Conservation (phyloP, 2,888 invertebrate genomes). For the Eupithecia inturbata region DNA sequence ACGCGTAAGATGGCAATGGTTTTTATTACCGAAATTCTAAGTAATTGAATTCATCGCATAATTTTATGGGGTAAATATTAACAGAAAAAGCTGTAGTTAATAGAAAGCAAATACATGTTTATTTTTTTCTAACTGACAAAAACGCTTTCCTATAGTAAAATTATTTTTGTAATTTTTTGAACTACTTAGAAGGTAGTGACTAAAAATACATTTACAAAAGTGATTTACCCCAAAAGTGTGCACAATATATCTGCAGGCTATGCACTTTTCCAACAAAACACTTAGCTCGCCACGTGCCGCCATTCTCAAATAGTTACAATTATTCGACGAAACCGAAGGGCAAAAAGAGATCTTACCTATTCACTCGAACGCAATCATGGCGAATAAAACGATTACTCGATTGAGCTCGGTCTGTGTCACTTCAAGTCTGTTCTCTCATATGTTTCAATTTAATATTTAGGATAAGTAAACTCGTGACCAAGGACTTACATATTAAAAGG, state of each 20-base stretch:
- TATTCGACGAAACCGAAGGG: constrained; percentile 64
- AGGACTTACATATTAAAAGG: no score
- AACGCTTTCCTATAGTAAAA: background rate
- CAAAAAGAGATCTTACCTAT: constrained; percentile 72
- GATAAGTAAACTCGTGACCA: background rate
- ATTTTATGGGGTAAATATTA: constrained; percentile 34
- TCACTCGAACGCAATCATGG: constrained; percentile 69
- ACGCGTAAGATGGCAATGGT: constrained; percentile 45
- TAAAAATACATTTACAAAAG: constrained; percentile 9
- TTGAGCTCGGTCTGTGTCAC: constrained; percentile 46
- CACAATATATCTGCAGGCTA: constrained; percentile 10
- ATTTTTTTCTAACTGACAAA: background rate
- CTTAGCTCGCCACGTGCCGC: constrained; percentile 75
- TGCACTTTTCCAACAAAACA: constrained; percentile 59
- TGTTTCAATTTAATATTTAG: no score
- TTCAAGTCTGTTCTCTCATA: no score
- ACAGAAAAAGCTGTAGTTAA: background rate
- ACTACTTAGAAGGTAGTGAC: background rate
- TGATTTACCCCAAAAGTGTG: constrained; percentile 8
- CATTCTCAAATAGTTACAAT: constrained; percentile 68
- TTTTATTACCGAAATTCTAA: constrained; percentile 48
- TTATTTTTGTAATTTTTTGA: background rate
- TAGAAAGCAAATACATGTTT: background rate
- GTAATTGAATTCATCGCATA: constrained; percentile 47
- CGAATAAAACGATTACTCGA: constrained; percentile 70